Evolutionary conservation across 2,113 vertebrate genomes (phyloP), one percentile per base, ranked within the genome.

Genomic region (Cairina moschata): DNA sequence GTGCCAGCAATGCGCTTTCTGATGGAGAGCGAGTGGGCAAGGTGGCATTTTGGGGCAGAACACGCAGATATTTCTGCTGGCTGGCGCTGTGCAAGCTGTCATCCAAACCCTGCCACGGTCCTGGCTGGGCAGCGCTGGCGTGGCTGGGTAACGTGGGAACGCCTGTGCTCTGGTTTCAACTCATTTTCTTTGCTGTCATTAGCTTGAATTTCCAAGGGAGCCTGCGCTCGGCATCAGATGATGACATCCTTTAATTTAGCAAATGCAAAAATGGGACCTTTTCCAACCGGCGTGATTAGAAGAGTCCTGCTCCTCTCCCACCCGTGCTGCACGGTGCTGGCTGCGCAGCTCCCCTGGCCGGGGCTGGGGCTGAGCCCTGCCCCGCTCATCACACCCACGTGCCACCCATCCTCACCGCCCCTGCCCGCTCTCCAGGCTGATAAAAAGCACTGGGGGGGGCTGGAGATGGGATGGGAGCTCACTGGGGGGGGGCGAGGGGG

Each of bases 161-260:
- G 2, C 50, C 44, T 26, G 79, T 77, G 86, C 79, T 96, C 91
- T 81, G 78, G 7, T 83, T 91, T 93, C 93, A 81, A 80, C 85
- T 91, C 92, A 34, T 96, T 97, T 95, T 80, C 85, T 74, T 77
- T 6, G 0, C 88, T 56, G 76, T 67, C 87, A 90, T 94, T 95
- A 94, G 95, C 94, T 94, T 88, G 60, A 83, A 95, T 91, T 94
- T 94, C 91, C 13, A 31, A 81, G 91, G 92, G 38, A 96, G 92
- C 66, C 83, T 59, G 86, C 44, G 80, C 91, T 96, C 81, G 88
- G 88, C 94, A 88, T 71, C 92, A 77, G 91, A 25, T 6, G 4
- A 74, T 55, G 83, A 52, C 91, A 78, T 80, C 88, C 95, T 86
- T 94, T 96, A 77, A 94, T 95, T 96, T 83, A 90, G 79, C 86